Conservation (phyloP, 1,140 invertebrate species). For the Scaptomyza hsui region DNA sequence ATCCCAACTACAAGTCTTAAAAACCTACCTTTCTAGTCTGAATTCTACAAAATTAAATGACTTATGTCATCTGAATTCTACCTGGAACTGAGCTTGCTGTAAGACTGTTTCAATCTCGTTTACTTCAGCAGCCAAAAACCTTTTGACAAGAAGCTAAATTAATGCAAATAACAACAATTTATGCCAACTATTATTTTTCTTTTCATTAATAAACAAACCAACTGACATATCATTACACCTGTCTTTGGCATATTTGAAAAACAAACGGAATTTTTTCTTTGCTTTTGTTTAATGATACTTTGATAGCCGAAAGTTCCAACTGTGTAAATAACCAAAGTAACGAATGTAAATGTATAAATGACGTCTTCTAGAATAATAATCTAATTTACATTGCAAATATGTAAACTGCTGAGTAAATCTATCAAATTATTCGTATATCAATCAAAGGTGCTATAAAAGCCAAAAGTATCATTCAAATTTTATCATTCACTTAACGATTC, state of each 20-base stretch:
- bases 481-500: slow-evolving; percentile 3
- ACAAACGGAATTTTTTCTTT: not conserved
- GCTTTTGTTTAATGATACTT: not conserved
- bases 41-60: too few relatives aligned
- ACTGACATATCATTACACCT: not conserved
- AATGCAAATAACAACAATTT: not conserved
- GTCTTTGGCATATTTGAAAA: not conserved
- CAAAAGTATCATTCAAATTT: not conserved
- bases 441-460: slow-evolving; percentile 13
- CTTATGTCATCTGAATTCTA: too few relatives aligned
- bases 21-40: too few relatives aligned
- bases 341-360: not conserved
- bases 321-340: not conserved
- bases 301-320: not conserved
- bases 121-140: too few relatives aligned
- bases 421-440: not conserved
- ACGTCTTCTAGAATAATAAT: not conserved
- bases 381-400: not conserved
- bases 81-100: not conserved
- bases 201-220: too few relatives aligned
- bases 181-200: too few relatives aligned
- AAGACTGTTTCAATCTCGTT: not conserved
- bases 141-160: not conserved
- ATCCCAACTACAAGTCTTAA: too few relatives aligned
- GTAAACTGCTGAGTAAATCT: slow-evolving; percentile 3